These are phyloP conservation scores for Cryptotis parvus DNA, from an alignment of 2,113 vertebrate genomes.

Conservation along the genomic window DNA sequence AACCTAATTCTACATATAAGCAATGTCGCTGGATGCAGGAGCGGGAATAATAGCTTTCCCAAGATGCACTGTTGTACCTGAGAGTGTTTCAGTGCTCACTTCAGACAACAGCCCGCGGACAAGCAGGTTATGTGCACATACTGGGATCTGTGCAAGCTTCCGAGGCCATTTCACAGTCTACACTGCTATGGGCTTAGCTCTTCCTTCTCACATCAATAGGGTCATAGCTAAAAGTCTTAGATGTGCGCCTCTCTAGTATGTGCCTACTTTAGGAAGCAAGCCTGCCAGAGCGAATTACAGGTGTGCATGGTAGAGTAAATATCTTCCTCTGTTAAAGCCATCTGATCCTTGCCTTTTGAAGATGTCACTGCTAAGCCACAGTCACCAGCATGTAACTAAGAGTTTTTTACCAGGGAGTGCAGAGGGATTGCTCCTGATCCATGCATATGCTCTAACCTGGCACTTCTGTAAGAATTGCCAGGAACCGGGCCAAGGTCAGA, in stretches of 20 bases:
- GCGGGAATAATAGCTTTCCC: background rate
- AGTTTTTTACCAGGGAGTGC: background rate
- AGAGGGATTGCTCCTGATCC: slow-evolving; percentile 27
- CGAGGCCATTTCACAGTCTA: background rate
- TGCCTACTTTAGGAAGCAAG: background rate
- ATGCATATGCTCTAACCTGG: background rate
- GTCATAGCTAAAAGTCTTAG: background rate
- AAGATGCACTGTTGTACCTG: background rate
- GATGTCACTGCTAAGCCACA: slow-evolving; percentile 41
- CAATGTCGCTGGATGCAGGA: background rate
- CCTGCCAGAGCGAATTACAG: slow-evolving; percentile 45
- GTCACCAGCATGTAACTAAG: background rate
- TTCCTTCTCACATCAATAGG: background rate
- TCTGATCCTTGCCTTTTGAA: slow-evolving; percentile 23
- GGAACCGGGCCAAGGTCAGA: slow-evolving; percentile 11
- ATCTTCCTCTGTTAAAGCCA: slow-evolving; percentile 28
- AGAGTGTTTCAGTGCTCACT: background rate
- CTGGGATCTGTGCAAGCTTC: background rate
- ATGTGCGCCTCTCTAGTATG: background rate
- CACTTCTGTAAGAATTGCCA: background rate
- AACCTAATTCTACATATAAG: background rate
- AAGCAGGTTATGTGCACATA: background rate
- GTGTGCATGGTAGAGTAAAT: slow-evolving; percentile 11
- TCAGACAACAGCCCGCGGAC: background rate
- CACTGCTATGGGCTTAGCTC: fast-evolving